Conservation (phyloP, 1,140 invertebrate species). For the Oreohelix idahoensis region DNA sequence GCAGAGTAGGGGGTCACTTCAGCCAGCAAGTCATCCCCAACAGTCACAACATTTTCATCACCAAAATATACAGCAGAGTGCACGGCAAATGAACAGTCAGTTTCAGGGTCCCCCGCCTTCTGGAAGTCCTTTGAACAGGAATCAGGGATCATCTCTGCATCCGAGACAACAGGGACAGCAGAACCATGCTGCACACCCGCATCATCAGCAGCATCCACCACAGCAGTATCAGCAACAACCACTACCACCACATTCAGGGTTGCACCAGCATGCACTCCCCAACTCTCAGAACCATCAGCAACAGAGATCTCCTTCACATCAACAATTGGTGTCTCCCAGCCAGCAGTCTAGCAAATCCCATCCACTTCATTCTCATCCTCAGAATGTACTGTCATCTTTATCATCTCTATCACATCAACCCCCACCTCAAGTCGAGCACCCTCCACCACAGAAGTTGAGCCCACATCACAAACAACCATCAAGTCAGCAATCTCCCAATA, state of each 20-base stretch:
- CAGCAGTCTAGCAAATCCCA: conserved; percentile 14
- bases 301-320: conserved; percentile 1
- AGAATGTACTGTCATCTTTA: neutral
- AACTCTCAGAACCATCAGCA: neutral
- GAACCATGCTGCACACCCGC: neutral
- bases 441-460: neutral
- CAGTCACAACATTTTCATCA: neutral
- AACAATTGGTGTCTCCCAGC: conserved; percentile 7
- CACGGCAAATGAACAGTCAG: conserved; percentile 29
- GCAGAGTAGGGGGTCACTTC: neutral
- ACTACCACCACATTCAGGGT: neutral
- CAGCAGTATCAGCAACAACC: conserved; percentile 20
- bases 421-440: conserved; percentile 15
- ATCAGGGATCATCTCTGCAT: conserved; percentile 18
- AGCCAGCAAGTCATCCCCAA: neutral
- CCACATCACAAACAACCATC: neutral
- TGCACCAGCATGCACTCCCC: neutral
- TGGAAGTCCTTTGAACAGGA: neutral
- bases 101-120: conserved; percentile 15
- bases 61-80: neutral
- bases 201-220: neutral
- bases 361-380: neutral
- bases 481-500: neutral
- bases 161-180: conserved; percentile 1
- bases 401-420: neutral